phyloP scores from a whole-genome alignment of 2,888 invertebrate species.

The Baccha elongata region DNA sequence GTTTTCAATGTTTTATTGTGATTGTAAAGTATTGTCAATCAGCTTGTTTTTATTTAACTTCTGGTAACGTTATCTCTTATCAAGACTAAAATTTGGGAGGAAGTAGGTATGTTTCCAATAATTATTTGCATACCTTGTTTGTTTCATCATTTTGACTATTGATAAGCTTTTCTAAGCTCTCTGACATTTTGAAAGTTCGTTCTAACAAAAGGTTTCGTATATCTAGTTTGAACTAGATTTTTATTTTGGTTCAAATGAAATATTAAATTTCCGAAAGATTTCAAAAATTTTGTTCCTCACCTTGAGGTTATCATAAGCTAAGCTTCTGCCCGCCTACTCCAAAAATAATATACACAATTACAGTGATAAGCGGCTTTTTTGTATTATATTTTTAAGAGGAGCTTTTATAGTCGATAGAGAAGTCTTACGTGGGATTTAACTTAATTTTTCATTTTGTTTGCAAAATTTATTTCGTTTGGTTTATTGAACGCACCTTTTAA shows the following conservation, averaged over 20 bases:
- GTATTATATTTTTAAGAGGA: not conserved
- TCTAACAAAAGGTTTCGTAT: not conserved
- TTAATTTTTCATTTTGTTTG: slow-evolving; percentile 1
- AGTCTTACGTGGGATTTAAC: slow-evolving; percentile 20
- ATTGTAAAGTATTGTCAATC: slow-evolving; percentile 4
- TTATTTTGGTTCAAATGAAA: no score
- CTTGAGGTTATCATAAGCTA: slow-evolving; percentile 41
- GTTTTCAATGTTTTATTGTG: slow-evolving; percentile 28
- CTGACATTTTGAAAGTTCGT: slow-evolving; percentile 13
- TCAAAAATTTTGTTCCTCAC: slow-evolving; percentile 13
- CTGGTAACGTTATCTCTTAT: slow-evolving; percentile 19
- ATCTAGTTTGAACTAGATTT: not conserved
- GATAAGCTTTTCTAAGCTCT: not conserved
- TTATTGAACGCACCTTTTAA: slow-evolving; percentile 8
- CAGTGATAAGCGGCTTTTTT: slow-evolving; percentile 34
- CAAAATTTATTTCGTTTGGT: not conserved
- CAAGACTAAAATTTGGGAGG: not conserved
- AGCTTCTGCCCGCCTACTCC: not conserved
- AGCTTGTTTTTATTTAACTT: slow-evolving; percentile 9
- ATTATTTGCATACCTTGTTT: not conserved
- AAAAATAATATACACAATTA: slow-evolving; percentile 7
- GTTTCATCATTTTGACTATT: slow-evolving; percentile 5
- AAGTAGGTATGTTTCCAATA: slow-evolving; percentile 25
- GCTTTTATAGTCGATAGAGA: slow-evolving; percentile 3
- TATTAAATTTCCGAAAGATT: not conserved